Conservation (phyloP, 37 sponge, comb jelly and placozoan genomes). For the Dysidea cf. avara region DNA sequence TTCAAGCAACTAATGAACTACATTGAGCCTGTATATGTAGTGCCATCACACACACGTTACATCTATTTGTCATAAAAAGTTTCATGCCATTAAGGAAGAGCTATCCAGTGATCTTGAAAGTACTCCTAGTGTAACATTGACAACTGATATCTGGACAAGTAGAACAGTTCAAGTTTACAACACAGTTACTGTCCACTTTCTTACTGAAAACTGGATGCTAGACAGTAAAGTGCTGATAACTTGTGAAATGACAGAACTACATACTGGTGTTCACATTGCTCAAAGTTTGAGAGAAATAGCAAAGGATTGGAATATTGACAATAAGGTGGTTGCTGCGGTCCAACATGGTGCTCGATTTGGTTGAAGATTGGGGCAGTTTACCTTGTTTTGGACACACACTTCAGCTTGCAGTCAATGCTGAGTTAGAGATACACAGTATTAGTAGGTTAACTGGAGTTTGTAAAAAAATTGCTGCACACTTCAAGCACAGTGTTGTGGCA, state of each 20-base stretch:
- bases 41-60: background rate
- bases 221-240: conserved; percentile 5
- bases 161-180: background rate
- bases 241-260: conserved; percentile 6
- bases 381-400: conserved; percentile 7
- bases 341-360: too few species aligned
- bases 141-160: conserved; percentile 27
- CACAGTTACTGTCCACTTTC: conserved; percentile 6
- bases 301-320: background rate
- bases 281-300: conserved; percentile 3
- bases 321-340: too few species aligned
- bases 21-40: background rate
- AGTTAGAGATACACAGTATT: background rate
- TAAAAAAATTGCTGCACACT: conserved; percentile 10
- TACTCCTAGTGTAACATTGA: background rate
- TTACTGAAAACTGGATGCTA: conserved; percentile 3
- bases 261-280: conserved; percentile 11
- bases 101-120: background rate
- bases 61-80: background rate
- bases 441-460: background rate
- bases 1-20: conserved; percentile 3
- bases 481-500: conserved; percentile 20
- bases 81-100: background rate
- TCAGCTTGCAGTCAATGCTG: background rate
- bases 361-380: conserved; percentile 7